Percentiles rank a stretch among this genome's conserved stretches.
Evolutionary conservation across 2,113 vertebrate genomes (phyloP).

Genomic region (Cebus imitator): DNA sequence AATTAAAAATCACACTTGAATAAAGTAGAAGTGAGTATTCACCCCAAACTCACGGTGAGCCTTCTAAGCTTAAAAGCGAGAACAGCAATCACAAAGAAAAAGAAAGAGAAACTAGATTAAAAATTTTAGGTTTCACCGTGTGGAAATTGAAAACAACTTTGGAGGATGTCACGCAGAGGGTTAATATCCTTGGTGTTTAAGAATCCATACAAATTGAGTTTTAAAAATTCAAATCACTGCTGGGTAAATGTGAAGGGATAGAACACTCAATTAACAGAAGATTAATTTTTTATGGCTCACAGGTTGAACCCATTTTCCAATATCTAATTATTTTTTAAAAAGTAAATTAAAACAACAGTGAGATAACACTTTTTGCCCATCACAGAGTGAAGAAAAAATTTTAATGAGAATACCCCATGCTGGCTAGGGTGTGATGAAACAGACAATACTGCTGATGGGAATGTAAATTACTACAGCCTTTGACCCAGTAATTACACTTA

Average conservation of each 20-base stretch:
- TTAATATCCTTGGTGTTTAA: slow-evolving; percentile 64
- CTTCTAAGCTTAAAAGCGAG: slow-evolving; percentile 17
- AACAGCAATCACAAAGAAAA: slow-evolving; percentile 7
- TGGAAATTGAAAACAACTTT: slow-evolving; percentile 34
- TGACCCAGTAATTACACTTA: slow-evolving; percentile 66
- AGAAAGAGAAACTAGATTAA: neutral
- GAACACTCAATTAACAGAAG: slow-evolving; percentile 78
- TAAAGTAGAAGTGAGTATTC: slow-evolving; percentile 30
- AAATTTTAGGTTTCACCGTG: neutral
- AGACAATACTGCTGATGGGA: slow-evolving; percentile 6
- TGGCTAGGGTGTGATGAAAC: slow-evolving; percentile 52
- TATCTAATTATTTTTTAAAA: slow-evolving; percentile 79
- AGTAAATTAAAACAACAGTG: slow-evolving; percentile 78
- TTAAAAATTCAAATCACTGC: slow-evolving; percentile 74
- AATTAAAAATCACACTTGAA: slow-evolving; percentile 63
- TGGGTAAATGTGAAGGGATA: slow-evolving; percentile 62
- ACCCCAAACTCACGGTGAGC: neutral
- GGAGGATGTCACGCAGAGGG: neutral
- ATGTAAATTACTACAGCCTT: slow-evolving; percentile 60
- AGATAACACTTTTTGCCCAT: slow-evolving; percentile 68
- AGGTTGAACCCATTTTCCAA: slow-evolving; percentile 76
- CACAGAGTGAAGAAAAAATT: slow-evolving; percentile 49
- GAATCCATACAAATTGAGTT: slow-evolving; percentile 67
- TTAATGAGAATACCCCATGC: slow-evolving; percentile 72
- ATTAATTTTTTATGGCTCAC: slow-evolving; percentile 79